A percentile compares a stretch with the other conserved stretches of the same genome.
phyloP scores from a whole-genome alignment of 30 jellyfish, hydroid and myxozoan species.

The Nemopilema nomurai region DNA sequence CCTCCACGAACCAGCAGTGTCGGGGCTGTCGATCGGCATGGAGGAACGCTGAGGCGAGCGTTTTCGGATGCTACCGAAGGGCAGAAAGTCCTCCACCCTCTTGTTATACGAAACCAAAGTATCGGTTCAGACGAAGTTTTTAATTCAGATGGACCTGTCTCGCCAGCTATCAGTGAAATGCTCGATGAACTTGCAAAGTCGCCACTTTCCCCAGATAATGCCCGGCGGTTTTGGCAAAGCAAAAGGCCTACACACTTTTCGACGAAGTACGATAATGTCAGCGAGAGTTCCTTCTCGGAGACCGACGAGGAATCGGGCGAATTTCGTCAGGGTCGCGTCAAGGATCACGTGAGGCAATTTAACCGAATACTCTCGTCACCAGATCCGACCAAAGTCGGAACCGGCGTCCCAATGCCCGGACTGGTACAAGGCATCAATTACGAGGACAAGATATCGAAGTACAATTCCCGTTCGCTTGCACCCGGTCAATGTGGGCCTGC shows the following conservation, averaged over 20 bases:
- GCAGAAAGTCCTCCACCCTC: slow-evolving; percentile 28
- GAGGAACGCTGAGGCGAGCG: slow-evolving; percentile 46
- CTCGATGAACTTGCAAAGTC: slow-evolving; percentile 72
- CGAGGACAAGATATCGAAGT: slow-evolving; percentile 76
- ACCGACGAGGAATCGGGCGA: slow-evolving; percentile 58
- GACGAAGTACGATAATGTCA: slow-evolving; percentile 63
- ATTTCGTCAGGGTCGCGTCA: slow-evolving; percentile 86
- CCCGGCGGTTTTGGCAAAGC: slow-evolving; percentile 60
- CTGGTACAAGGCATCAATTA: slow-evolving; percentile 71
- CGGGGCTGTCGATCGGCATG: slow-evolving; percentile 75
- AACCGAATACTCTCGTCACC: slow-evolving; percentile 69
- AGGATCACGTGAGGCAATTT: slow-evolving; percentile 75
- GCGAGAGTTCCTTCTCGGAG: slow-evolving; percentile 38
- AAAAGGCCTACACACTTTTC: slow-evolving; percentile 52
- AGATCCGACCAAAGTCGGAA: slow-evolving; percentile 73
- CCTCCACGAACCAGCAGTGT: slow-evolving; percentile 79
- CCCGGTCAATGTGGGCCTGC: slow-evolving; percentile 82
- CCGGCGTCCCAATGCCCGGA: slow-evolving; percentile 97
- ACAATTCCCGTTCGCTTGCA: slow-evolving; percentile 76
- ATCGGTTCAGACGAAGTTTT: slow-evolving; percentile 80
- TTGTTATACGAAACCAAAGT: slow-evolving; percentile 31
- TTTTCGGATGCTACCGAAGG: slow-evolving; percentile 18
- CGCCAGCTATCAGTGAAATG: slow-evolving; percentile 74
- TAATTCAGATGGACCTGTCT: slow-evolving; percentile 46
- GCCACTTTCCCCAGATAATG: slow-evolving; percentile 66